phyloP scores from a whole-genome alignment of 2,888 invertebrate species.

The Nyleta sp. region DNA sequence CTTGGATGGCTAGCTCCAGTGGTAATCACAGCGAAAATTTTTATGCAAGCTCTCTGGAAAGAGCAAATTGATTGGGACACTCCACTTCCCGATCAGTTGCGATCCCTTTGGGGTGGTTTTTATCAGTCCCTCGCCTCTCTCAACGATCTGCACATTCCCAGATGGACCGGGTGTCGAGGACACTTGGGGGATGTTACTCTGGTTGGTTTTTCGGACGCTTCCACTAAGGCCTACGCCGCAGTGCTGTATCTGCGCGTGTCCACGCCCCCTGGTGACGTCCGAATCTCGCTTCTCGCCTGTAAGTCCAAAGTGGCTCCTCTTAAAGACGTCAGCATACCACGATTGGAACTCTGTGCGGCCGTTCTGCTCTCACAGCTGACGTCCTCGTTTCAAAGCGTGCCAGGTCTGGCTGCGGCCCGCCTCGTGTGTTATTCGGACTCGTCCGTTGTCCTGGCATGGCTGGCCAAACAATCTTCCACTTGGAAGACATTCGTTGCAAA shows the following conservation, averaged over 20 bases:
- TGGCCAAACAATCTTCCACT: background rate
- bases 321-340: too few species aligned
- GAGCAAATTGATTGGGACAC: background rate
- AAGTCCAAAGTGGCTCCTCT: too few species aligned
- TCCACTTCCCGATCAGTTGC: background rate
- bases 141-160: background rate
- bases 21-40: background rate
- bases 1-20: background rate
- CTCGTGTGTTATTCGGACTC: background rate
- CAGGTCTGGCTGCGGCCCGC: too few species aligned
- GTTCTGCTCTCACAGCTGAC: background rate
- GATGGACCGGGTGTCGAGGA: background rate
- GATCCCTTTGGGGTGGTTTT: background rate
- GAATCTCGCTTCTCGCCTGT: too few species aligned
- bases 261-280: too few species aligned
- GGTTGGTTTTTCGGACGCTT: background rate
- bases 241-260: background rate
- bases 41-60: background rate
- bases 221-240: background rate
- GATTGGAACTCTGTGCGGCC: background rate
- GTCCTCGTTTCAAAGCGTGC: too few species aligned
- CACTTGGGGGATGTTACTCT: background rate
- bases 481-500: background rate
- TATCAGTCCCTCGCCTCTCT: background rate
- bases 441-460: background rate